Conservation (phyloP, 2,797 vertebrate genomes). For the Sus cebifrons region DNA sequence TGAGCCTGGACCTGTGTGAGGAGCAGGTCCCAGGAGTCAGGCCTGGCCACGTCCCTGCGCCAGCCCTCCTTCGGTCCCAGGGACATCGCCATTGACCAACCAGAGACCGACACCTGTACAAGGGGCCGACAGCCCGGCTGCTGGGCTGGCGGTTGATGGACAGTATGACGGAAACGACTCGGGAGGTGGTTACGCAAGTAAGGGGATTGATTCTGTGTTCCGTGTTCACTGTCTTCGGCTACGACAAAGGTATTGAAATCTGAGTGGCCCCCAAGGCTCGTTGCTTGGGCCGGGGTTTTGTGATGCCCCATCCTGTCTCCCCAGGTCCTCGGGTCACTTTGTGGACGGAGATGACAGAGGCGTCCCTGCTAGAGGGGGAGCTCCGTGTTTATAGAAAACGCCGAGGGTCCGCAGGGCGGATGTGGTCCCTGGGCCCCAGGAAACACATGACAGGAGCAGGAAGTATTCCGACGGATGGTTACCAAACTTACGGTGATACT, state of each 20-base stretch:
- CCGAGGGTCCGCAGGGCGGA: neutral
- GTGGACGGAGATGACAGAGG: neutral
- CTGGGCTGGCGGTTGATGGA: too few species aligned
- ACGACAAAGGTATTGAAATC: neutral
- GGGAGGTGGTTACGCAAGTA: neutral
- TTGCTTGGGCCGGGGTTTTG: neutral
- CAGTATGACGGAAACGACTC: too few species aligned
- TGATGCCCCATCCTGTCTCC: too few species aligned
- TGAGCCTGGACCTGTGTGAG: too few species aligned
- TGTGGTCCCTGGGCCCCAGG: neutral
- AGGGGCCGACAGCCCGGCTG: rapidly evolving
- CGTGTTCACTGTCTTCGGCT: neutral
- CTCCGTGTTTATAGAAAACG: too few species aligned
- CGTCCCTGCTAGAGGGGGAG: too few species aligned
- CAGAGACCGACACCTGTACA: rapidly evolving
- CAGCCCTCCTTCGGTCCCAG: rapidly evolving
- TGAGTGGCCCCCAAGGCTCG: neutral
- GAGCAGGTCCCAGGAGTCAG: neutral
- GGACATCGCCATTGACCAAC: neutral
- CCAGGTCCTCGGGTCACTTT: neutral
- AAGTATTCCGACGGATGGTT: neutral
- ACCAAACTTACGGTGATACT: too few species aligned
- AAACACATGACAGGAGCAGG: neutral
- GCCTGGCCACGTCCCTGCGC: neutral
- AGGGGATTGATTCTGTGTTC: neutral